Base-by-base conservation (phyloP, 1,140 invertebrate species). In the Papilio aristodemus region DNA sequence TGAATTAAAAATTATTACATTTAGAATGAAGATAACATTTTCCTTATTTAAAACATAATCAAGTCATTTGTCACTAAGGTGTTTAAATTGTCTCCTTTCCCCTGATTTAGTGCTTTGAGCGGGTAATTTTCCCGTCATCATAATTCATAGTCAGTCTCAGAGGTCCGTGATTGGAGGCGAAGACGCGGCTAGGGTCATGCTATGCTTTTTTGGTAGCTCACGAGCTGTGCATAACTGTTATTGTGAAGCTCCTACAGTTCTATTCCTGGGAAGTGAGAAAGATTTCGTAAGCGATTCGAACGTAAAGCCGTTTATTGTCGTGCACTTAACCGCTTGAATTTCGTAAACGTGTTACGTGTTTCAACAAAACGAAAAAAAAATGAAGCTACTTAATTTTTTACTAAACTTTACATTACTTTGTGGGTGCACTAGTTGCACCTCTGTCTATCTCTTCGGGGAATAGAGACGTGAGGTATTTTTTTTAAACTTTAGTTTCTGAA, bases 211-310 rank as follows among this genome's bases (percentile, higher is more conserved):
- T 85, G 81, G 83, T 80, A 80, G 80, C 75, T 84, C 79, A 84
- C 83, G 83, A 85, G 75, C 76, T 77, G 77, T 72, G 78, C 77
- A 77, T 87, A 85, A 86, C 83, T 76, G 81, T 85, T 81, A 81
- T 78, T 75, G 77, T 77, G 76, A 83, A 78, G 73, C 71, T 73
- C 73, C 75, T 72, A 72, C 72, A 77, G 75, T 74, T 77, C 62
- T 75, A 75, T 71, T 74, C 72, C 62, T 75, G 75, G 72, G 76
- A 79, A 79, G 74, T 80, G 76, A 69, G 72, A 77, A 77, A 70
- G 74, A 63, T 71, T 74, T 63, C 70, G 58, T 71, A 74, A 64
- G 59, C 73, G 68, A 73, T 78, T 72, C 72, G 57, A 68, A 71
- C 54, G 64, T 71, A 69, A 43, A 62, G 10, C 27, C 22, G 8